A percentile compares a stretch with the other conserved stretches of the same genome.
Evolutionary conservation across 2,113 vertebrate genomes (phyloP).

Genomic region (Trochalopteron elliotii): DNA sequence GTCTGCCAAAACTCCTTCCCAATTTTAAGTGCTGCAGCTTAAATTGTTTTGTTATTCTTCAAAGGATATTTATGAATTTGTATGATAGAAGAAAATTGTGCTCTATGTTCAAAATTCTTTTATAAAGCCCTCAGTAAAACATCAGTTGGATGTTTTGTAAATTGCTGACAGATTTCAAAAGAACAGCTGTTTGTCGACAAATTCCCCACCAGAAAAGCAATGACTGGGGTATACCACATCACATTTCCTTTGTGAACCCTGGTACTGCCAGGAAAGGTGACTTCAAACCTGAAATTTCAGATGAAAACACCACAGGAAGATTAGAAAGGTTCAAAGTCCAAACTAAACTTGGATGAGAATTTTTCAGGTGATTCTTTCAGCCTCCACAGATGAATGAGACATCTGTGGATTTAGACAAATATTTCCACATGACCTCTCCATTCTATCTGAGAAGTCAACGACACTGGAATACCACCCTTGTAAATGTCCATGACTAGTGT

Average conservation of each 20-base stretch:
- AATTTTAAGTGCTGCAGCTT: constrained; percentile 29
- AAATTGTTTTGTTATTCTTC: constrained; percentile 49
- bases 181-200: background rate
- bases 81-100: constrained; percentile 11
- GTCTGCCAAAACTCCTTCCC: constrained; percentile 33
- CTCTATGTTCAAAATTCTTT: background rate
- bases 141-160: background rate
- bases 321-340: background rate
- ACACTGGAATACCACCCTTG: background rate
- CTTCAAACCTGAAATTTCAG: background rate
- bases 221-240: background rate
- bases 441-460: background rate
- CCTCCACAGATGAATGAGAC: background rate
- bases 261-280: background rate
- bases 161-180: background rate
- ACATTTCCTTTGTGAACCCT: background rate
- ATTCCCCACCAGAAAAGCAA: background rate
- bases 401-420: background rate
- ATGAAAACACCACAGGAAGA: background rate
- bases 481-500: background rate
- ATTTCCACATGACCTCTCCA: background rate
- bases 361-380: background rate
- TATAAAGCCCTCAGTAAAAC: background rate
- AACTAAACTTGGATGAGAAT: background rate
- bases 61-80: constrained; percentile 39